Percentiles rank a stretch among this genome's conserved stretches.
These are phyloP conservation scores for Leptinotarsa peninsularis DNA, from an alignment of 2,888 invertebrate species.

Conservation along the genomic window DNA sequence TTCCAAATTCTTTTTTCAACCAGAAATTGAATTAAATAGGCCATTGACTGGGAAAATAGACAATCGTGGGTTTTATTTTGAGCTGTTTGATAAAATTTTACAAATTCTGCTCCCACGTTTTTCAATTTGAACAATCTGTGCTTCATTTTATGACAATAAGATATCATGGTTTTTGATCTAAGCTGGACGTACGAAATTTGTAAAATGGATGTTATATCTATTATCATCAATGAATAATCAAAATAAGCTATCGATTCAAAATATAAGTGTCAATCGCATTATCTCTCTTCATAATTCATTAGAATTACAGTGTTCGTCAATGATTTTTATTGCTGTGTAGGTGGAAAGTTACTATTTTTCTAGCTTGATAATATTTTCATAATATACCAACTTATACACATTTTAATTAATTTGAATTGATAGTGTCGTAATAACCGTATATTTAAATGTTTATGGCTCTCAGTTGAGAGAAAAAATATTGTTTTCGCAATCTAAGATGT, in stretches of 20 bases:
- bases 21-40: neutral
- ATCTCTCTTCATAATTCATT: neutral
- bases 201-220: too few relatives aligned
- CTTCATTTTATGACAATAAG: neutral
- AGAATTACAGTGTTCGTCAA: neutral
- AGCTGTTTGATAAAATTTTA: neutral
- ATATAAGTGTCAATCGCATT: neutral
- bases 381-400: neutral
- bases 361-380: neutral
- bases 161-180: neutral
- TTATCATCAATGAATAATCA: too few relatives aligned
- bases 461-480: too few relatives aligned
- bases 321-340: constrained; percentile 10
- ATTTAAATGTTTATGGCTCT: neutral
- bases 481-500: too few relatives aligned
- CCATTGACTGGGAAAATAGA: neutral
- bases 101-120: neutral
- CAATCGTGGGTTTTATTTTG: neutral
- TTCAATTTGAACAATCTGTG: neutral
- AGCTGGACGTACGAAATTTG: neutral
- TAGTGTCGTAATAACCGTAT: neutral
- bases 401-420: neutral
- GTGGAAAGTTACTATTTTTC: neutral
- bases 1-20: too few relatives aligned
- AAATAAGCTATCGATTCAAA: too few relatives aligned